phyloP scores from a whole-genome alignment of 2,113 vertebrate species.

The Struthidea cinerea region DNA sequence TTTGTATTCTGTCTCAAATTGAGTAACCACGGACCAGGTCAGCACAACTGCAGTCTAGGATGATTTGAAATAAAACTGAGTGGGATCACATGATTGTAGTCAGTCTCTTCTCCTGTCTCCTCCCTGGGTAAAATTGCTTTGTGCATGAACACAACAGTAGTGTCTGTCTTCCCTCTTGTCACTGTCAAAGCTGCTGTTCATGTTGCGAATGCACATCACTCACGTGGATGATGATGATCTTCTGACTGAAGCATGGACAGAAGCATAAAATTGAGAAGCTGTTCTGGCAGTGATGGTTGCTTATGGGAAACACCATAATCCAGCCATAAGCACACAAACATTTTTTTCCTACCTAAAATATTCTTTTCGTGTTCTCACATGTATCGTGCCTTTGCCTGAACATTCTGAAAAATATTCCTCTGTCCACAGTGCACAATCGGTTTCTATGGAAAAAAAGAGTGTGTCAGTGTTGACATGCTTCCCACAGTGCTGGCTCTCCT shows the following conservation, averaged over 20 bases:
- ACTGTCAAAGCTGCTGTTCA: constrained; percentile 5
- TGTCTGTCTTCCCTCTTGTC: not conserved
- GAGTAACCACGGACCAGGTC: not conserved
- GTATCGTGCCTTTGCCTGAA: not conserved
- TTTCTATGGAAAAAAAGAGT: not conserved
- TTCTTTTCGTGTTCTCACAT: not conserved
- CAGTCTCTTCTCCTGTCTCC: not conserved
- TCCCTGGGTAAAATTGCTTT: constrained; percentile 16
- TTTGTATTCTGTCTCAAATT: not conserved
- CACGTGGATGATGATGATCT: not conserved
- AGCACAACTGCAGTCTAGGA: not conserved
- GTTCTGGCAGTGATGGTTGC: not conserved
- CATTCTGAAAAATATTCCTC: not conserved
- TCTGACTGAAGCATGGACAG: not conserved
- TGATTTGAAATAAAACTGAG: constrained; percentile 25
- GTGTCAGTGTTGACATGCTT: not conserved
- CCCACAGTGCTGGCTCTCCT: not conserved
- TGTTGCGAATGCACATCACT: not conserved
- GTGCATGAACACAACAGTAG: not conserved
- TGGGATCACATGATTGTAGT: not conserved
- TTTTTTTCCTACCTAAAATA: not conserved
- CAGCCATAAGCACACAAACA: not conserved
- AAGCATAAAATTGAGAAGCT: not conserved
- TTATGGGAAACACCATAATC: not conserved
- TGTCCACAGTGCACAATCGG: not conserved